Base-by-base conservation (phyloP, 2,113 vertebrate species). In the Blennius ocellaris region DNA sequence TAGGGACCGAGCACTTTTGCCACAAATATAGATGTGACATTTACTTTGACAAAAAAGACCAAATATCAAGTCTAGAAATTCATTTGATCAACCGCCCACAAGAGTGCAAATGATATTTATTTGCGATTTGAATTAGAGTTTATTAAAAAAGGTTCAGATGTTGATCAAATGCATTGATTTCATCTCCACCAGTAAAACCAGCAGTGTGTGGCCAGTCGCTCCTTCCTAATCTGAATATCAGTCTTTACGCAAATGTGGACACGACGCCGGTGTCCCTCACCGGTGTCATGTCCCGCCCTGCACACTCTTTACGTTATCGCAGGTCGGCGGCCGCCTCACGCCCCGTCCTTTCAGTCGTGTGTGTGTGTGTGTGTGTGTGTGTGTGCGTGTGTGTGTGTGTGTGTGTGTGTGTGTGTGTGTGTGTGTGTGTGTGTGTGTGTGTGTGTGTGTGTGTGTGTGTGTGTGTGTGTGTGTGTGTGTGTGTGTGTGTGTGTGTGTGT, bases 361-460 rank as follows among this genome's bases (percentile, higher is more conserved):
- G 86, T 82, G 41, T 94, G 94, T 75, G 55, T 82, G 80, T 92
- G 86, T 82, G 41, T 94, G 94, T 75, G 55, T 82, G 80, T 92
- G 86, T 82, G 41, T 94, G 94, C 73, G 55, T 82, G 80, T 92
- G 86, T 82, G 41, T 94, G 94, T 75, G 55, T 82, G 80, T 92
- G 86, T 82, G 41, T 94, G 94, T 75, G 55, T 82, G 80, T 92
- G 86, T 82, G 41, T 94, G 94, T 75, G 55, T 82, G 80, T 92
- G 86, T 82, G 41, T 94, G 94, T 75, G 55, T 82, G 80, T 92
- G 86, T 82, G 41, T 94, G 94, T 75, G 55, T 82, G 80, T 92
- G 86, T 82, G 41, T 94, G 94, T 75, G 55, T 82, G 80, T 92
- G 86, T 82, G 41, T 94, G 94, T 75, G 55, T 82, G 80, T 92